These are phyloP conservation scores for Arge pagana DNA, from an alignment of 2,888 invertebrate species.

Conservation along the genomic window DNA sequence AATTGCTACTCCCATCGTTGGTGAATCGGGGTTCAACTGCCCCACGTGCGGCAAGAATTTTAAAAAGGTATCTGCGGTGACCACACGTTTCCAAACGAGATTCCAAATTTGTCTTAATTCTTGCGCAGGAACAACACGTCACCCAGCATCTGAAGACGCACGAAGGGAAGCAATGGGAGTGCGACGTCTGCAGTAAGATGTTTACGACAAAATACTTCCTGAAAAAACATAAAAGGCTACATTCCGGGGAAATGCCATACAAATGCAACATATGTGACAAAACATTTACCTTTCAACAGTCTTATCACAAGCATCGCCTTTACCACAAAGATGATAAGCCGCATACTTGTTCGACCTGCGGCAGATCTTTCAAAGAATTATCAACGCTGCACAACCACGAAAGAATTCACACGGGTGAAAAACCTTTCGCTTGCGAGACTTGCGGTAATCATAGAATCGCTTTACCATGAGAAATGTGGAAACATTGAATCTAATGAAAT, in stretches of 20 bases:
- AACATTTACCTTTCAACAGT: constrained; percentile 88
- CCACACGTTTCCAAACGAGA: not conserved
- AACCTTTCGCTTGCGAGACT: constrained; percentile 85
- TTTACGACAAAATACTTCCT: constrained; percentile 89
- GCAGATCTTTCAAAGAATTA: constrained; percentile 82
- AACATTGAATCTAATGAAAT: constrained; percentile 11
- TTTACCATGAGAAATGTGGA: too few species aligned
- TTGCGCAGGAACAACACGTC: constrained; percentile 57
- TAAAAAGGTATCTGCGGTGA: constrained; percentile 53
- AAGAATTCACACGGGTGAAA: constrained; percentile 81
- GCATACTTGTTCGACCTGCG: constrained; percentile 73
- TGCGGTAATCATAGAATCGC: constrained; percentile 67
- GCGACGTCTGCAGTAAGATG: constrained; percentile 81
- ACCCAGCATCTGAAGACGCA: constrained; percentile 59
- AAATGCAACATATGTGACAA: constrained; percentile 80
- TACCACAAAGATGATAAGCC: constrained; percentile 89
- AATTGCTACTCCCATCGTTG: constrained; percentile 34
- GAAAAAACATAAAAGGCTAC: constrained; percentile 85
- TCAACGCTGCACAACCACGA: constrained; percentile 87
- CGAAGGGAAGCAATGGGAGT: constrained; percentile 83
- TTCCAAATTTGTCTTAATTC: constrained; percentile 14
- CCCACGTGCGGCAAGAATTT: constrained; percentile 57
- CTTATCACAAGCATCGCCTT: constrained; percentile 84
- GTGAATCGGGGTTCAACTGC: constrained; percentile 51
- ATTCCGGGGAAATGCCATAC: constrained; percentile 86